These are phyloP conservation scores for Polietes domitor DNA, from an alignment of 2,888 invertebrate genomes.

Conservation along the genomic window DNA sequence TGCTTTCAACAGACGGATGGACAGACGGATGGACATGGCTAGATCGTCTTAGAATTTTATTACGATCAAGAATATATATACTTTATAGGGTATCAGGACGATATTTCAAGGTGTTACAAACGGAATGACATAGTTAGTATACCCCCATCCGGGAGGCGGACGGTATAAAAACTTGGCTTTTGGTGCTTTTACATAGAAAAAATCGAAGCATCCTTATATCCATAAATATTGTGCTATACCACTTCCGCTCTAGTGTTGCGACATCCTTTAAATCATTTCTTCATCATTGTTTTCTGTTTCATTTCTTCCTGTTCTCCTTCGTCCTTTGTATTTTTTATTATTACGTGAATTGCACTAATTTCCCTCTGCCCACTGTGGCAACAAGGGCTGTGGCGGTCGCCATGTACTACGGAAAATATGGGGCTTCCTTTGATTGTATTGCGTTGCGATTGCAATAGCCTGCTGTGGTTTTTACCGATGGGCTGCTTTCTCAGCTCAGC, in stretches of 20 bases:
- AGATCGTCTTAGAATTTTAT: too few relatives aligned
- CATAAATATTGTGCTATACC: too few relatives aligned
- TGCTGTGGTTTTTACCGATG: neutral
- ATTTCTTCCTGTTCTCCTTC: neutral
- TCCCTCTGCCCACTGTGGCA: neutral
- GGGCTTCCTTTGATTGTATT: neutral
- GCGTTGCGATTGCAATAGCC: neutral
- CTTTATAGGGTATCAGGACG: too few relatives aligned
- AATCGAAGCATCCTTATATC: too few relatives aligned
- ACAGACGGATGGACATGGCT: too few relatives aligned
- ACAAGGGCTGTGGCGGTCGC: neutral
- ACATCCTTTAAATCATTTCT: neutral
- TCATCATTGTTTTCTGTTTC: neutral
- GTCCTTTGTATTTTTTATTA: neutral
- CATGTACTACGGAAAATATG: neutral
- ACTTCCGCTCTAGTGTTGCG: neutral
- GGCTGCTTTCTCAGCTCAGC: neutral
- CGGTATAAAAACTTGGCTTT: too few relatives aligned
- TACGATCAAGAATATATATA: too few relatives aligned
- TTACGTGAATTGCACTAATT: conserved; percentile 8
- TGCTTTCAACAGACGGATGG: too few relatives aligned
- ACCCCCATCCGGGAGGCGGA: too few relatives aligned
- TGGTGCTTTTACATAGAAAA: too few relatives aligned
- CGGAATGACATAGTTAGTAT: too few relatives aligned
- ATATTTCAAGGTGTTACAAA: too few relatives aligned